Evolutionary conservation across 2,113 vertebrate species (phyloP).

Genomic region (Cheilinus undulatus): DNA sequence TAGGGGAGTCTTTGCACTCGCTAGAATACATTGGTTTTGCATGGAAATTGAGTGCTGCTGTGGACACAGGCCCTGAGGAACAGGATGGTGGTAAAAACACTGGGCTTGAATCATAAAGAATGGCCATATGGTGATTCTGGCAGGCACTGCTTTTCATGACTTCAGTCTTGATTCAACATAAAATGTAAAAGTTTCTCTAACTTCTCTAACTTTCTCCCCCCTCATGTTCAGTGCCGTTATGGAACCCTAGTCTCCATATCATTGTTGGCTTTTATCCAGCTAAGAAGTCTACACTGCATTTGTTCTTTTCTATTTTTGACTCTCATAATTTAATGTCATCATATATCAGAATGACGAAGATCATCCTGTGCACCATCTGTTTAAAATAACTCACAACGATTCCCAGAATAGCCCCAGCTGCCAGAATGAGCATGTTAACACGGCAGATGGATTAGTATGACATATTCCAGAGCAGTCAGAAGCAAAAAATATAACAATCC

Average conservation of each 20-base stretch:
- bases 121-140: neutral
- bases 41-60: too few species aligned
- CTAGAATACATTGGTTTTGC: too few species aligned
- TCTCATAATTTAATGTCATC: slow-evolving; percentile 33
- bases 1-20: too few species aligned
- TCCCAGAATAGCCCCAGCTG: slow-evolving; percentile 34
- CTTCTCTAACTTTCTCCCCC: too few species aligned
- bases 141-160: neutral
- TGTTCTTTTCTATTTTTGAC: neutral
- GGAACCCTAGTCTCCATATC: neutral
- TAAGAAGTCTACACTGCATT: neutral
- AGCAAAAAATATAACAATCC: neutral
- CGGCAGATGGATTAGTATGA: neutral
- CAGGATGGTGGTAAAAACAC: neutral
- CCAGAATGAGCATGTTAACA: slow-evolving; percentile 14
- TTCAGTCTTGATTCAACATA: neutral
- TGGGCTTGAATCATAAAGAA: neutral
- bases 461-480: slow-evolving; percentile 3
- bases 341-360: slow-evolving; percentile 33
- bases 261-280: neutral
- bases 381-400: slow-evolving; percentile 46
- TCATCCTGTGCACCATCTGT: slow-evolving; percentile 45
- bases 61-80: neutral
- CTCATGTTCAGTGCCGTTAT: neutral
- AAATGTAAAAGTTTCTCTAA: neutral